phyloP scores from a whole-genome alignment of 1,140 invertebrate species.

The Drosophila baimaii region DNA sequence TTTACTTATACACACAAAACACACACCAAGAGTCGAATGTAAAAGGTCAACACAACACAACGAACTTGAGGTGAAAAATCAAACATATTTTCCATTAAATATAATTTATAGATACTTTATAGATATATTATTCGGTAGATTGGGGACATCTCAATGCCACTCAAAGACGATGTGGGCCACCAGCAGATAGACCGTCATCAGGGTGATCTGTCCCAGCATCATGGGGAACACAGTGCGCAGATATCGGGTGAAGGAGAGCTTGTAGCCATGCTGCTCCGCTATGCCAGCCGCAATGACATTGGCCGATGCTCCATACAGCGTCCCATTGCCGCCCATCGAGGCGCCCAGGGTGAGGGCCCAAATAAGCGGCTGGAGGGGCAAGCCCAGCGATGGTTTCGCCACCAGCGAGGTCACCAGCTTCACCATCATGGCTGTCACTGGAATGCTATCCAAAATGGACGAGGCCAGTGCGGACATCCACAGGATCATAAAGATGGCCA shows the following conservation, averaged over 20 bases:
- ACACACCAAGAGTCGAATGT: conserved; percentile 38
- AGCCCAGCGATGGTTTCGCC: conserved; percentile 86
- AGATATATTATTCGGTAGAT: conserved; percentile 1
- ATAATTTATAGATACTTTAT: conserved; percentile 9
- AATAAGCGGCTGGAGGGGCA: conserved; percentile 89
- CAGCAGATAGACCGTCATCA: conserved; percentile 88
- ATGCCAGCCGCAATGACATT: conserved; percentile 93
- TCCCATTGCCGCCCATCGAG: conserved; percentile 92
- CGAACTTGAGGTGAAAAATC: conserved; percentile 9
- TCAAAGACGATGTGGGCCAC: conserved; percentile 88
- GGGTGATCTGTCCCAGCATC: conserved; percentile 88
- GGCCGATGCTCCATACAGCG: conserved; percentile 92
- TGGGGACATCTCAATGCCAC: conserved; percentile 85
- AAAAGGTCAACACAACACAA: conserved; percentile 21
- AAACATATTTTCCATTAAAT: conserved; percentile 8
- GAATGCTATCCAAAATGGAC: conserved; percentile 93
- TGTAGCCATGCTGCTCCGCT: conserved; percentile 92
- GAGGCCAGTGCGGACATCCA: conserved; percentile 92
- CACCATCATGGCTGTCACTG: conserved; percentile 93
- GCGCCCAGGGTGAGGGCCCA: conserved; percentile 91
- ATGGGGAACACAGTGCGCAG: conserved; percentile 89
- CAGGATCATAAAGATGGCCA: conserved; percentile 89
- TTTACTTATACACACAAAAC: conserved; percentile 19
- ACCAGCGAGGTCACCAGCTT: conserved; percentile 88
- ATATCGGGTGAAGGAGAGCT: conserved; percentile 87